Evolutionary conservation across 2,888 invertebrate genomes (phyloP), one percentile per base, ranked within the genome.

Genomic region (Heteromurus nitidus): DNA sequence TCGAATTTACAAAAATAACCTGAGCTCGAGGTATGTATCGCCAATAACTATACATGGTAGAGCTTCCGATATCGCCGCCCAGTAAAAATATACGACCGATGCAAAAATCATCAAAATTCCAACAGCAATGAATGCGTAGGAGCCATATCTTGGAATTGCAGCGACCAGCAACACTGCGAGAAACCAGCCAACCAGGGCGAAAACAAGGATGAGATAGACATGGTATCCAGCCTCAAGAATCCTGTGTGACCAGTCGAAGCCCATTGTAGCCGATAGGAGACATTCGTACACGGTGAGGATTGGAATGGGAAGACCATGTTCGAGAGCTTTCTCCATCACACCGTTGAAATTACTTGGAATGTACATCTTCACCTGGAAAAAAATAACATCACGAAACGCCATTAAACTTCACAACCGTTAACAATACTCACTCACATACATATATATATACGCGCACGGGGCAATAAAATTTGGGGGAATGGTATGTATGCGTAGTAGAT

Each of bases 151-250:
- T n/a, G 87, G 87, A 60, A 87, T 86, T 3, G 80, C 80, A n/a
- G 86, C 87, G 3, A 86, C 82, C 20, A 87, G 58, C 2, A 86
- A 18, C 9, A 77, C 36, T 1, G 83, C 68, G 2, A 82, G 9
- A 30, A 84, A 77, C 87, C 87, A 87, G 5, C 70, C 85, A 18
- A 82, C 70, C 13, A 86, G 74, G 22, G 86, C 84, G 72, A 84
- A 85, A 1, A 84, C 75, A 3, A 85, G 67, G 70, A 84, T 79
- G 22, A 85, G 36, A 73, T 81, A 84, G 44, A 80, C 82, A 74
- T 87, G 87, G 53, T 86, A 87, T 28, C 87, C 87, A 11, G 86
- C 85, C 65, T 87, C 86, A 9, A 86, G 67, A 11, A 87, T 76
- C 28, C 75, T 53, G 42, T 87, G 87, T 73, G 87, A 85, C 87